Evolutionary conservation across 2,888 invertebrate genomes (phyloP), one percentile per base, ranked within the genome.

Genomic region (Ormyrus nitidulus): DNA sequence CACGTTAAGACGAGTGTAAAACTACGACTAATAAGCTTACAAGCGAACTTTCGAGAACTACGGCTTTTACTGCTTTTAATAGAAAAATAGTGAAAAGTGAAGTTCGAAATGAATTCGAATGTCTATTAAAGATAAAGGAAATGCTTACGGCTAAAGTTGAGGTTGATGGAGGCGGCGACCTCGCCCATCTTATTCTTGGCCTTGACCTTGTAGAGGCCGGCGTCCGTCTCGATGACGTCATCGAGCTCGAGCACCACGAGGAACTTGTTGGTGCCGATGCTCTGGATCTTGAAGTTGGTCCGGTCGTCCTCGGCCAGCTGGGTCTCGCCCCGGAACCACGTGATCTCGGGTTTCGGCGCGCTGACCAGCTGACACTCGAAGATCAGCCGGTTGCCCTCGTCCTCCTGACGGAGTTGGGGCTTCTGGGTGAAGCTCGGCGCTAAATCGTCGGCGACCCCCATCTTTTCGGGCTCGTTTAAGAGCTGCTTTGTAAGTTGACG

Each of bases 381-480:
- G 88, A 98, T 94, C 90, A 98, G 94, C 89, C 96, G 95, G 92
- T 98, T 98, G 88, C 98, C 98, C 91, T 98, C 98, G 91, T 98
- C 98, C 91, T 98, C 98, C 91, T 99, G 98, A 86, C 98, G 94
- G 88, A 99, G 94, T 92, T 97, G 97, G 85, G 98, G 98, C 95
- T 98, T 98, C 93, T 98, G 97, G 86, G 97, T 97, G 93, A 99
- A 98, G 94, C 98, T 98, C 92, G 98, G 98, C 92, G 98, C 98
- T 93, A 97, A 96, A 92, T 98, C 97, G 92, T 98, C 98, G 91
- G 95, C 94, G 92, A 95, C 95, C 93, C 96, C 96, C 95, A 96
- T 96, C 87, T 75, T 82, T 49, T 49, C 58, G 46, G 44, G 13
- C 44, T 19, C 13, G 46, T 64, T 5, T 46, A 7, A 34, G n/a